Base-by-base conservation (phyloP, 1,140 invertebrate species). In the Antheraea mylitta region DNA sequence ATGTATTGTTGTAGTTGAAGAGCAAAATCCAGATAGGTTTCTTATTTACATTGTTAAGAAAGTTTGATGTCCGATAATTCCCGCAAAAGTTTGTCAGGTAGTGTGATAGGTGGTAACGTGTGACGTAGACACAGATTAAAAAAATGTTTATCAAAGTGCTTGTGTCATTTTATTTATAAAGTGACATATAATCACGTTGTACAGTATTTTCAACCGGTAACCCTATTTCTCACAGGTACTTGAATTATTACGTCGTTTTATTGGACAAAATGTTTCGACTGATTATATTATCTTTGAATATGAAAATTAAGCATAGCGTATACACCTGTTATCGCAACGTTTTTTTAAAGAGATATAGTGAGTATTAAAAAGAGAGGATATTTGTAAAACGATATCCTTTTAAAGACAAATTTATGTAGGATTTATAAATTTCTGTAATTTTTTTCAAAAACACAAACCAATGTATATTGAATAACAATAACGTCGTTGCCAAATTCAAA, bases 121-220 rank as follows among this genome's bases (percentile, higher is more conserved):
- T 65, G n/a, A 22, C 36, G 42, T 53, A 65, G 64, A 42, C 45
- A 65, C 60, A 22, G 8, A 61, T 45, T 11, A n/a, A 19, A 82
- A 83, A 87, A 85, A 83, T 78, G 82, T 89, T 90, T 83, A 82
- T 82, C 82, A 86, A 88, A 86, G 87, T 91, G 89, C 89, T 91
- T 65, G n/a, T 65, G 45, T 19, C 64, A 53, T 48, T 48, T 61
- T 36, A 61, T 61, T 61, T 30, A 30, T 61, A 61, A 61, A 61
- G 45, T 53, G 45, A 16, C 37, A 37, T 63, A 19, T 45, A 18
- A 65, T 73, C 53, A 66, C 18, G 73, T 81, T 53, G 79, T 82
- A 85, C 86, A 91, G 85, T 91, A 89, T 90, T 91, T 89, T 81
- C 78, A 88, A 76, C 78, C 45, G 77, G 75, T 80, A 72, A 75